A percentile compares a stretch with the other conserved stretches of the same genome.
Conservation (phyloP, 2,113 vertebrate genomes). For the Atractosteus spatula region DNA sequence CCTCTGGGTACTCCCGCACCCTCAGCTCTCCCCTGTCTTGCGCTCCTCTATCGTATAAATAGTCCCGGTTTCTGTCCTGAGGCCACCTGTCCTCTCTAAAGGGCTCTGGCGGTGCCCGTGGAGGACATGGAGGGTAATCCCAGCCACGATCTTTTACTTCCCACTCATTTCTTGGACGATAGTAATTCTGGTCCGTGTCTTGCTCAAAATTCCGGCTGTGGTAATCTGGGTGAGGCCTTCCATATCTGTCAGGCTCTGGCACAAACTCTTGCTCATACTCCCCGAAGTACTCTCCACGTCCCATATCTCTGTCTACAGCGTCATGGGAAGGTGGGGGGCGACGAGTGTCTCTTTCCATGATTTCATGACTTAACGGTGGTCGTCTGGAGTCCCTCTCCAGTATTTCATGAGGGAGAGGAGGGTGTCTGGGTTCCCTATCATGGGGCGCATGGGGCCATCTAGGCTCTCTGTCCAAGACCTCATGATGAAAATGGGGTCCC, state of each 20-base stretch:
- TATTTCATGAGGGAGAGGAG: constrained; percentile 64
- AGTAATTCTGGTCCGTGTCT: constrained; percentile 66
- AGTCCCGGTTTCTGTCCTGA: constrained; percentile 75
- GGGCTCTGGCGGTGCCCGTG: constrained; percentile 74
- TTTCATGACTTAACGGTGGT: constrained; percentile 26
- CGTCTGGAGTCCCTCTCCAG: constrained; percentile 31
- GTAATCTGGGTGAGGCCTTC: constrained; percentile 65
- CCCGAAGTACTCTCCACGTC: constrained; percentile 48
- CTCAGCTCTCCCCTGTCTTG: constrained; percentile 77
- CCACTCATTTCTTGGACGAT: constrained; percentile 73
- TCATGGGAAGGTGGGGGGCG: constrained; percentile 18
- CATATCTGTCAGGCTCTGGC: constrained; percentile 70
- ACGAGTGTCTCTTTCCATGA: constrained; percentile 25
- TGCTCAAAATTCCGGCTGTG: constrained; percentile 70
- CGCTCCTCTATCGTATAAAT: constrained; percentile 75
- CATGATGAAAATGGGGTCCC: constrained; percentile 58
- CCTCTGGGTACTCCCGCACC: constrained; percentile 79
- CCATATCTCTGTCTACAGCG: constrained; percentile 36
- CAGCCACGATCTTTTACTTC: constrained; percentile 71
- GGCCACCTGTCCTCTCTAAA: constrained; percentile 80
- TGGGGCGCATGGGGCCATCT: constrained; percentile 28
- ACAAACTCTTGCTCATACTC: constrained; percentile 51
- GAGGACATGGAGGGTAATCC: constrained; percentile 70
- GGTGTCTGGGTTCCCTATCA: constrained; percentile 36
- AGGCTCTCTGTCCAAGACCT: constrained; percentile 38